Conservation (phyloP, 2,888 invertebrate genomes). For the Drosophila paracracens region DNA sequence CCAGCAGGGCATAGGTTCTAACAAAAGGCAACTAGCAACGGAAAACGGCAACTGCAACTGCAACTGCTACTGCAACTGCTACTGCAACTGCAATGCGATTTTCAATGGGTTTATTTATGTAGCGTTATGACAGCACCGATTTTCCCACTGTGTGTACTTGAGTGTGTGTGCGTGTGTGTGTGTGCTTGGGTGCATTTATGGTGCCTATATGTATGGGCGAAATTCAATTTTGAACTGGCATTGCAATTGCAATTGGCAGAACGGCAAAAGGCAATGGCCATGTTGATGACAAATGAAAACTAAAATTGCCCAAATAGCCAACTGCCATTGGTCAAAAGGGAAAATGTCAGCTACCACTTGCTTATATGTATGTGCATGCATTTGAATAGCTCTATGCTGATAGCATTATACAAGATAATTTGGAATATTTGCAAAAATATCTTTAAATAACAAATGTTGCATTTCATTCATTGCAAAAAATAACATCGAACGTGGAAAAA, state of each 20-base stretch:
- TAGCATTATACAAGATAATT: background rate
- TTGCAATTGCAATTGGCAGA: conserved; percentile 72
- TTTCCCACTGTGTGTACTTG: conserved; percentile 16
- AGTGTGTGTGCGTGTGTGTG: conserved; percentile 1
- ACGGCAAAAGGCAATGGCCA: conserved; percentile 58
- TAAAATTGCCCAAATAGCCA: conserved; percentile 64
- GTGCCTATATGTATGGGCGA: conserved; percentile 39
- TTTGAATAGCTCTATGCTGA: background rate
- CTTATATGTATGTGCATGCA: background rate
- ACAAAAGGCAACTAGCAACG: conserved; percentile 27
- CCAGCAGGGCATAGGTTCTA: conserved; percentile 59
- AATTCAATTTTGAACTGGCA: conserved; percentile 72
- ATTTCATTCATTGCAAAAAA: background rate
- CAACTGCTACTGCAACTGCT: conserved; percentile 5
- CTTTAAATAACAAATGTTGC: background rate
- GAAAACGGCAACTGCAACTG: conserved; percentile 13
- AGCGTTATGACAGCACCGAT: conserved; percentile 71
- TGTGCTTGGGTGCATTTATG: conserved; percentile 41
- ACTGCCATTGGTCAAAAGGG: conserved; percentile 46
- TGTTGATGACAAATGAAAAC: conserved; percentile 74
- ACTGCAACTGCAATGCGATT: conserved; percentile 69
- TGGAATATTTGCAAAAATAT: background rate
- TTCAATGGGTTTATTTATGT: conserved; percentile 76
- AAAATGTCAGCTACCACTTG: conserved; percentile 4
- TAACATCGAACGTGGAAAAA: no score